These are phyloP conservation scores for Sinelater perroti DNA, from an alignment of 2,888 invertebrate species.

Conservation along the genomic window DNA sequence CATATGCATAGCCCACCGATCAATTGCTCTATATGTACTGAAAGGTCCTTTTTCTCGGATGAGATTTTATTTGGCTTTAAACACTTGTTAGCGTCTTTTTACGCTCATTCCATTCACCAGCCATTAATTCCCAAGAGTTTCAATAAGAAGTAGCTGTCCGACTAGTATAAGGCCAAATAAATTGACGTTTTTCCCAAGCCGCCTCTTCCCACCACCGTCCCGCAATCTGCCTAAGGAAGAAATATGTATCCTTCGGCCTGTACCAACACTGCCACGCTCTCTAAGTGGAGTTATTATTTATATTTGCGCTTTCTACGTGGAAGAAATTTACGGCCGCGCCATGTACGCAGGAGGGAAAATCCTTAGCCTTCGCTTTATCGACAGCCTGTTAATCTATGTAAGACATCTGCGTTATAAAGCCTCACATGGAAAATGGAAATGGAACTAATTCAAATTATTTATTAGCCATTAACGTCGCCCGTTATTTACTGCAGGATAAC, in stretches of 20 bases:
- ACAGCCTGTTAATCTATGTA: slow-evolving; percentile 43
- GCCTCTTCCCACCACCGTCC: too few species aligned
- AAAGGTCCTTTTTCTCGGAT: too few species aligned
- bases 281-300: slow-evolving; percentile 10
- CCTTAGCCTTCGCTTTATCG: slow-evolving; percentile 30
- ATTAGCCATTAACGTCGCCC: slow-evolving; percentile 46
- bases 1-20: too few species aligned
- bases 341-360: slow-evolving; percentile 17
- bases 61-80: too few species aligned
- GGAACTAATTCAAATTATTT: slow-evolving; percentile 49
- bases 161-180: too few species aligned
- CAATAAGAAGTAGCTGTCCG: too few species aligned
- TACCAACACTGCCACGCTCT: slow-evolving; percentile 5
- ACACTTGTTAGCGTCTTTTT: too few species aligned
- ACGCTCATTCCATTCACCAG: too few species aligned
- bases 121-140: too few species aligned
- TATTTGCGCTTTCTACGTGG: slow-evolving; percentile 17
- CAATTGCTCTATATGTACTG: too few species aligned
- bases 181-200: too few species aligned
- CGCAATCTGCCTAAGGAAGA: not conserved
- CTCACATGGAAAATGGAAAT: slow-evolving; percentile 46
- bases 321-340: slow-evolving; percentile 13
- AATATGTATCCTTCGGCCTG: not conserved
- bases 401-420: slow-evolving; percentile 44
- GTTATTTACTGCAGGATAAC: slow-evolving; percentile 37